phyloP scores from a whole-genome alignment of 2,888 invertebrate genomes.

The Ectemnius continuus region DNA sequence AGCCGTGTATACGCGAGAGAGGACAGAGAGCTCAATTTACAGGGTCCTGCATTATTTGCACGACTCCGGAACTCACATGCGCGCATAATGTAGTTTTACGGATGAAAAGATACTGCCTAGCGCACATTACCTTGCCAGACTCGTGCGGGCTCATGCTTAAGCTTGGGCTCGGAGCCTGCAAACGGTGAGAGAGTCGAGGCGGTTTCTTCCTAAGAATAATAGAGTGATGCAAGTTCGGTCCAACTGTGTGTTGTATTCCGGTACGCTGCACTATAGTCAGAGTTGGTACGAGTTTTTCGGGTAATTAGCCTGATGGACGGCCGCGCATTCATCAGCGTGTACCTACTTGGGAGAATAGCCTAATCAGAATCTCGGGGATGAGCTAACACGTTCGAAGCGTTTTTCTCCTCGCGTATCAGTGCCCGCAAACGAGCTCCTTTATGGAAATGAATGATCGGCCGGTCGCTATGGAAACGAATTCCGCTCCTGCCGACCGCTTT shows the following conservation, averaged over 20 bases:
- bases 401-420: slow-evolving; percentile 12
- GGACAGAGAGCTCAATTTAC: slow-evolving; percentile 2
- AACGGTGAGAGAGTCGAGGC: not conserved
- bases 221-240: not conserved
- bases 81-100: too few relatives aligned
- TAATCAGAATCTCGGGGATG: slow-evolving; percentile 19
- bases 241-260: slow-evolving; percentile 1
- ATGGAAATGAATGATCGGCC: slow-evolving; percentile 14
- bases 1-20: not conserved
- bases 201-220: not conserved
- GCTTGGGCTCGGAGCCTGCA: too few relatives aligned
- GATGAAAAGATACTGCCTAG: too few relatives aligned
- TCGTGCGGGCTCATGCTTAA: not conserved
- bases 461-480: slow-evolving; percentile 8
- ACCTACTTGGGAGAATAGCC: too few relatives aligned
- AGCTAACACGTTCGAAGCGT: not conserved
- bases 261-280: not conserved
- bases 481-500: not conserved
- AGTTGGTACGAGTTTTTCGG: not conserved
- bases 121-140: too few relatives aligned
- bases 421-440: not conserved
- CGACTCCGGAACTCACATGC: too few relatives aligned
- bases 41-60: not conserved
- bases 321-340: slow-evolving; percentile 14
- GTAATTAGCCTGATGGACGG: slow-evolving; percentile 28